phyloP scores from a whole-genome alignment of 1,140 invertebrate genomes.

The Himalopsyche phryganea region DNA sequence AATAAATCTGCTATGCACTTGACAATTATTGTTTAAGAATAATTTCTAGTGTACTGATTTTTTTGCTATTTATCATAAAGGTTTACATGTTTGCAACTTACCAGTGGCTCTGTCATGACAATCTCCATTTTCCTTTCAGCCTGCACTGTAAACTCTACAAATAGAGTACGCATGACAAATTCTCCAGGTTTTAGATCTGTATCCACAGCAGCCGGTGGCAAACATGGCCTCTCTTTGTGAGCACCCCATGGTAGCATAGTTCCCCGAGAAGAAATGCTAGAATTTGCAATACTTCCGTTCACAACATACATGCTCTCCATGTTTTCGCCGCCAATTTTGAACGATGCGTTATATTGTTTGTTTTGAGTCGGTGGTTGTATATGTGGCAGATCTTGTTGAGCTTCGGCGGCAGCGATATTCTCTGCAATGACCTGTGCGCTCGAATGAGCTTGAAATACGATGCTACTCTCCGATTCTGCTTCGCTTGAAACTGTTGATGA shows the following conservation, averaged over 20 bases:
- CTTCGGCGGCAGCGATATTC: not conserved
- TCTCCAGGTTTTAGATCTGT: slow-evolving; percentile 80
- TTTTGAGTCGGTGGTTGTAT: not conserved
- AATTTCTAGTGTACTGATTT: too few species aligned
- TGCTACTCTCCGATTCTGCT: slow-evolving; percentile 11
- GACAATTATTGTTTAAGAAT: too few species aligned
- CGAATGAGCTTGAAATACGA: slow-evolving; percentile 5
- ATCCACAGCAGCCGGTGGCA: slow-evolving; percentile 56
- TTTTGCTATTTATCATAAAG: not conserved
- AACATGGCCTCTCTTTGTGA: slow-evolving; percentile 67
- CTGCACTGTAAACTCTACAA: slow-evolving; percentile 89
- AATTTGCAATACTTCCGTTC: not conserved
- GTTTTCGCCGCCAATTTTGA: not conserved
- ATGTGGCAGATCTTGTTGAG: not conserved
- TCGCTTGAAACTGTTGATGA: slow-evolving; percentile 11
- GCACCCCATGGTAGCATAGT: slow-evolving; percentile 75
- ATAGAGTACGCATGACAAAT: slow-evolving; percentile 91
- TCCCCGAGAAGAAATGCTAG: slow-evolving; percentile 33
- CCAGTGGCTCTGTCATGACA: slow-evolving; percentile 85
- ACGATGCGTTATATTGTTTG: not conserved
- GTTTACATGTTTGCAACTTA: too few species aligned
- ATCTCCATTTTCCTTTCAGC: slow-evolving; percentile 94
- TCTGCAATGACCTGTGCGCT: not conserved
- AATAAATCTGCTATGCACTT: too few species aligned
- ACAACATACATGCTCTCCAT: not conserved